phyloP scores from a whole-genome alignment of 2,113 vertebrate genomes.

The Capreolus pygargus region DNA sequence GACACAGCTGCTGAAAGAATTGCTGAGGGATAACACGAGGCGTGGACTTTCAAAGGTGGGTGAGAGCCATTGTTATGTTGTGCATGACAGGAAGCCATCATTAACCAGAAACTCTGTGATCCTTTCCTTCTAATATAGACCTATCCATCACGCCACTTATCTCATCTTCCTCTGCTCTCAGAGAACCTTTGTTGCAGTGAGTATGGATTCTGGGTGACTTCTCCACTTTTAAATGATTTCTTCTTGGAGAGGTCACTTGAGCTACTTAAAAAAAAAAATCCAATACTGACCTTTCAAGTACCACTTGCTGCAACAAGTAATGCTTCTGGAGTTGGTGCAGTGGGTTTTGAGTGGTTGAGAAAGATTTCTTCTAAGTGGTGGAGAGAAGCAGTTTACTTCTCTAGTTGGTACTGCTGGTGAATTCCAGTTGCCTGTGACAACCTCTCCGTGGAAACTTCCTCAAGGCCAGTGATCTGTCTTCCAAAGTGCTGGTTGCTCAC shows the following conservation, averaged over 20 bases:
- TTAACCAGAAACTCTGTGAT: background rate
- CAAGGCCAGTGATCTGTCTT: background rate
- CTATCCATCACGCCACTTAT: background rate
- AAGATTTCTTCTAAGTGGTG: background rate
- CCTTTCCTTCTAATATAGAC: background rate
- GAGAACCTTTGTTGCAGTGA: background rate
- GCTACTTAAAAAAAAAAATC: background rate
- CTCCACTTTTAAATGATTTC: constrained; percentile 29
- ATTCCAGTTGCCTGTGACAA: background rate
- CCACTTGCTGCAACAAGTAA: background rate
- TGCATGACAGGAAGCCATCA: too few species aligned
- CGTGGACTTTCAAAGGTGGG: too few species aligned
- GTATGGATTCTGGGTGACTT: background rate
- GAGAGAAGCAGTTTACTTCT: background rate
- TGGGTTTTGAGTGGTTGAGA: background rate
- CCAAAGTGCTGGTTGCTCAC: background rate
- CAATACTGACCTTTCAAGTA: background rate
- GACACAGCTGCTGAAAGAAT: background rate
- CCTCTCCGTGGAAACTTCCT: constrained; percentile 33
- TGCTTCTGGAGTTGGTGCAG: background rate
- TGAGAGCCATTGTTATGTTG: background rate
- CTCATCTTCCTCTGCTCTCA: background rate
- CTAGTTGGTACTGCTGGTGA: background rate
- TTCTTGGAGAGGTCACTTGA: constrained; percentile 39
- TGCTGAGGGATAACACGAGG: background rate